Evolutionary conservation across 2,113 vertebrate genomes (phyloP).

Genomic region (Hemiscyllium ocellatum): DNA sequence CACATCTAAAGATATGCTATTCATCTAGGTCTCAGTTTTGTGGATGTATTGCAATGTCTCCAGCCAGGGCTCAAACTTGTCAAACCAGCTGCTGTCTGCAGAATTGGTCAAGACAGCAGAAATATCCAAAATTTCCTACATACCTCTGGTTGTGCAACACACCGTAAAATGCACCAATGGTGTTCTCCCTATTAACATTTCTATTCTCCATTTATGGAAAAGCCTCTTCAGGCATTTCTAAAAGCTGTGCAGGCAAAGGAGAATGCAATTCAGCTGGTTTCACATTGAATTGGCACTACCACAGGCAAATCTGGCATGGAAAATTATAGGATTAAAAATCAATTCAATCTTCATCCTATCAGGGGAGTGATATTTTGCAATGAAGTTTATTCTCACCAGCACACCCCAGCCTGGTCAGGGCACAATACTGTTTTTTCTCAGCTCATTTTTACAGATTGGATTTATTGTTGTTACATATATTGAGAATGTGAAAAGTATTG

Average conservation of each 20-base stretch:
- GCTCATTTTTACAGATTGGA: not conserved
- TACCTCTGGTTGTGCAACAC: too few relatives aligned
- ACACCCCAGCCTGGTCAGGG: not conserved
- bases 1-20: too few relatives aligned
- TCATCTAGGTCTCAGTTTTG: too few relatives aligned
- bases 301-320: conserved; percentile 11
- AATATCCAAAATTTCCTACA: too few relatives aligned
- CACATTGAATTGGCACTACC: conserved; percentile 10
- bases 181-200: not conserved
- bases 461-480: too few relatives aligned
- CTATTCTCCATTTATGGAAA: not conserved
- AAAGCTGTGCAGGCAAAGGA: not conserved
- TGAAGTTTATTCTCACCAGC: not conserved
- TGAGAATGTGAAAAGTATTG: too few relatives aligned
- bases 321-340: not conserved
- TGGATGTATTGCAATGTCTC: too few relatives aligned
- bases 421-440: not conserved
- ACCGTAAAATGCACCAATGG: not conserved
- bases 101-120: too few relatives aligned
- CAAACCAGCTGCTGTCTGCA: too few relatives aligned
- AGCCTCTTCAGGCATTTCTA: conserved; percentile 6
- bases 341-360: not conserved
- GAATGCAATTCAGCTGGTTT: conserved; percentile 32
- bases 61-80: too few relatives aligned
- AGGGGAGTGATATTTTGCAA: not conserved